Conservation (phyloP, 2,797 vertebrate genomes). For the Megalops cyprinoides region DNA sequence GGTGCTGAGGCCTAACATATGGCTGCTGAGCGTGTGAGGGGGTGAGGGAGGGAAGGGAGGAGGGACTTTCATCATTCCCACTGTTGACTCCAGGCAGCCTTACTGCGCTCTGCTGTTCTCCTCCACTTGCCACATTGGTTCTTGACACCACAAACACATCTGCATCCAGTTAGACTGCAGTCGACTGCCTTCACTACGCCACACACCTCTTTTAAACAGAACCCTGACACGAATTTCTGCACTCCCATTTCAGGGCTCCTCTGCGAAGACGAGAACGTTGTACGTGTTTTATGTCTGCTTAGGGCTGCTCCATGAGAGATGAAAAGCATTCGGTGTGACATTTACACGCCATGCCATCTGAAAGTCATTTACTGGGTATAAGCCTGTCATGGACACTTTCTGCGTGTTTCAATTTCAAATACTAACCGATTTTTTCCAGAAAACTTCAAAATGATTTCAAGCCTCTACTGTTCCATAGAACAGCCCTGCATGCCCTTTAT, state of each 20-base stretch:
- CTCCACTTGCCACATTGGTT: background rate
- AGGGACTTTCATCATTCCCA: conserved; percentile 7
- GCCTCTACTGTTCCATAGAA: too few species aligned
- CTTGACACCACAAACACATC: background rate
- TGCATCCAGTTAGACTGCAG: background rate
- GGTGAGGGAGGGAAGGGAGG: background rate
- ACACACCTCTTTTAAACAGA: background rate
- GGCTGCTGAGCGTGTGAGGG: background rate
- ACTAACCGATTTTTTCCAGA: too few species aligned
- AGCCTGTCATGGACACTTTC: too few species aligned
- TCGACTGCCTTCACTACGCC: background rate
- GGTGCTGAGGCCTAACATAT: background rate
- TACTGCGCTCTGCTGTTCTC: background rate
- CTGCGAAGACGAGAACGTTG: too few species aligned
- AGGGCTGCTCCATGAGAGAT: too few species aligned
- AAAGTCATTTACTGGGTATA: too few species aligned
- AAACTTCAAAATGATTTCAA: too few species aligned
- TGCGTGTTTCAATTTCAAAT: too few species aligned
- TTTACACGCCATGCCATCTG: too few species aligned
- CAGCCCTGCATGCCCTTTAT: background rate
- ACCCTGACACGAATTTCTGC: background rate
- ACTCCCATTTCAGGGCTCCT: too few species aligned
- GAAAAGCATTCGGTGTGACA: too few species aligned
- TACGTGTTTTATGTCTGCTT: too few species aligned
- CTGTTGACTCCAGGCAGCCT: background rate